Evolutionary conservation across 2,797 vertebrate species (phyloP), one percentile per base, ranked within the genome.

Genomic region (Salmo trutta): DNA sequence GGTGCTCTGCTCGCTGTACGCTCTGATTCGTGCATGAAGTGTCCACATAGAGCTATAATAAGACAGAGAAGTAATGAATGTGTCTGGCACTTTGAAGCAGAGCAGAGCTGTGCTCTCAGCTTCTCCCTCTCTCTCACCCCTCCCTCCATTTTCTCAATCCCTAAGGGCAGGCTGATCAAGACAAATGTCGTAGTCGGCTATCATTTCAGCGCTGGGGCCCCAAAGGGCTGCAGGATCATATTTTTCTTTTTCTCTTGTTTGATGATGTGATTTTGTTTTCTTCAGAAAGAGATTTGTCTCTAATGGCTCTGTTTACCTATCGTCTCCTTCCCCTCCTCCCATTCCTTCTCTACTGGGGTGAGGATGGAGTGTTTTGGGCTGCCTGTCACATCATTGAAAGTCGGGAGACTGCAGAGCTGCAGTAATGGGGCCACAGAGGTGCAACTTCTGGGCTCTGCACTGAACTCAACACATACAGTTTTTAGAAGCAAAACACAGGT

Each of bases 211-310:
- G 77, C 85, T 53, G 64, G 80, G 90, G 87, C 91, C 94, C 91
- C 83, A 73, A 90, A 93, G 79, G 90, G 90, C 88, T 86, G 88
- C 84, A 86, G 88, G 89, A 88, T 94, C 92, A 94, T 93, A 94
- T 95, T 95, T 94, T 93, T 94, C 85, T 92, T 92, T 91, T 93
- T 93, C 91, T 88, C 87, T 91, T 95, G 93, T 95, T 94, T 95
- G 93, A 95, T 94, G 94, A 94, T 94, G 93, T 95, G 94, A 94
- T 95, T 95, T 94, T 94, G 93, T 93, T 95, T 93, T 94, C 92
- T 93, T 94, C 92, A 93, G 92, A 94, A 93, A 95, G 94, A 94
- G 95, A 94, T 95, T 94, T 94, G 93, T 94, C 94, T 93, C 90
- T 94, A 94, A 95, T 94, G 93, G 92, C 93, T 94, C 93, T 95